Percentiles rank a stretch among this genome's conserved stretches.
Evolutionary conservation across 2,113 vertebrate genomes (phyloP).

Genomic region (Pteronura brasiliensis): DNA sequence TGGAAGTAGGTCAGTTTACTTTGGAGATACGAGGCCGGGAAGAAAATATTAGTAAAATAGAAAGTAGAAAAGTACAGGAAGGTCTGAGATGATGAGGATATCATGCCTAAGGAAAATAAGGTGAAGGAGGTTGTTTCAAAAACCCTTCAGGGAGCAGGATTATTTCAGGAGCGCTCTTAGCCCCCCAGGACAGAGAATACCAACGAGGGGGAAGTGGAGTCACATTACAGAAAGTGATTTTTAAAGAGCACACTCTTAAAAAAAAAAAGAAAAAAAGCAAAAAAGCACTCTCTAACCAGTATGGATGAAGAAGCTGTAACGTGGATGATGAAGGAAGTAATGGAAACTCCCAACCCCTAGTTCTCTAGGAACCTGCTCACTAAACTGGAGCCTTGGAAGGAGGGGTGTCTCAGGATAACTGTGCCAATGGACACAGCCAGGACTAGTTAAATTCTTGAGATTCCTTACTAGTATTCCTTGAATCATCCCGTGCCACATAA

Average conservation of each 20-base stretch:
- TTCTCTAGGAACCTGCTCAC: not conserved
- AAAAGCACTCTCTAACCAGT: not conserved
- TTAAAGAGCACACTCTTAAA: not conserved
- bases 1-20: slow-evolving; percentile 28
- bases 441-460: not conserved
- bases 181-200: not conserved
- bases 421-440: not conserved
- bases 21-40: not conserved
- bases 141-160: not conserved
- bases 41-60: slow-evolving; percentile 14
- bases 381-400: not conserved
- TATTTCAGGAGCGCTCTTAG: not conserved
- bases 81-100: not conserved
- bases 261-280: not conserved
- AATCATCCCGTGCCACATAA: not conserved
- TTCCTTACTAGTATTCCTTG: not conserved
- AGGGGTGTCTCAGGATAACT: not conserved
- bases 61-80: not conserved
- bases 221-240: not conserved
- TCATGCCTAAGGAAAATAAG: not conserved
- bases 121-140: not conserved
- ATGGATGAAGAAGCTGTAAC: not conserved
- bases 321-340: not conserved
- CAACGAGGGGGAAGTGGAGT: not conserved
- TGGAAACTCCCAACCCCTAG: not conserved